A percentile compares a stretch with the other conserved stretches of the same genome.
Evolutionary conservation across 2,113 vertebrate species (phyloP).

Genomic region (Mus spicilegus): DNA sequence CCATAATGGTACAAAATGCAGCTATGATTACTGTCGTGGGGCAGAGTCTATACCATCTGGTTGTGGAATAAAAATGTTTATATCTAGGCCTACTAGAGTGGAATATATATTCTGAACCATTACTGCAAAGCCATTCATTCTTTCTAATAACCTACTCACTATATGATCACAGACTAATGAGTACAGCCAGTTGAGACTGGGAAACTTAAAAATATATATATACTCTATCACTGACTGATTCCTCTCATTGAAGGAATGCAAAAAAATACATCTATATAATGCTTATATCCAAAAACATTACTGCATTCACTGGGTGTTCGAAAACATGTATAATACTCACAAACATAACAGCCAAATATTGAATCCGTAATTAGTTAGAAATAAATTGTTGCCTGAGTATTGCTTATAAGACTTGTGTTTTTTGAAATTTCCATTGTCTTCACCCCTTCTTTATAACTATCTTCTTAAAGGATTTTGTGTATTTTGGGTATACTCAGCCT

Average conservation of each 20-base stretch:
- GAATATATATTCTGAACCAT: conserved; percentile 63
- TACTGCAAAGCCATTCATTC: conserved; percentile 66
- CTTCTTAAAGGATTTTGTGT: background rate
- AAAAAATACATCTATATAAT: background rate
- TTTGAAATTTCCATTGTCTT: background rate
- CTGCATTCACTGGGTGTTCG: background rate
- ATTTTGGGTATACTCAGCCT: background rate
- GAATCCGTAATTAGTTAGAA: background rate
- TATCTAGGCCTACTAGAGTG: conserved; percentile 66
- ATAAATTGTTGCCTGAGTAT: background rate
- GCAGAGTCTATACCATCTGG: conserved; percentile 76
- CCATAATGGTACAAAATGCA: conserved; percentile 77
- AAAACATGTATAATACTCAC: background rate
- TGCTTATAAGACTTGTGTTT: background rate
- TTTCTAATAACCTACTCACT: conserved; percentile 58
- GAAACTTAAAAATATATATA: conserved; percentile 45
- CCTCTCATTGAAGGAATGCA: background rate
- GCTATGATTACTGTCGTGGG: conserved; percentile 75
- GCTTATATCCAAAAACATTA: background rate
- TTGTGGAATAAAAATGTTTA: conserved; percentile 74
- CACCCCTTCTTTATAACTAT: background rate
- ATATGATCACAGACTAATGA: conserved; percentile 55
- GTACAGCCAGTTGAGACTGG: conserved; percentile 1
- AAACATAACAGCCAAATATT: background rate
- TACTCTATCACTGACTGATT: background rate